Base-by-base conservation (phyloP, 2,888 invertebrate genomes). In the Portevinia maculata region DNA sequence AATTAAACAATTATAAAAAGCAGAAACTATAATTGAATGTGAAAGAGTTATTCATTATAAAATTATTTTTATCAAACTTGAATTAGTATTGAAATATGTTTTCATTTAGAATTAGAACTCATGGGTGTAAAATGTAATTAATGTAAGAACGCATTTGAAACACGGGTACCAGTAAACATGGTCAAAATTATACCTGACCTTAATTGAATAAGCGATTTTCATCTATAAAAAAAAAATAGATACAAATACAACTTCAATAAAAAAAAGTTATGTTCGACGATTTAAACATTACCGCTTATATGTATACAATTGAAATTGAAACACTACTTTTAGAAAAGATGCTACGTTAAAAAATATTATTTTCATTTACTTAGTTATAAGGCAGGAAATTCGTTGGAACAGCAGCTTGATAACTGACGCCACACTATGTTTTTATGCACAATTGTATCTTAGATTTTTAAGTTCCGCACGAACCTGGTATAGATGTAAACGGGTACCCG, bases 381-480 rank as follows among this genome's bases (percentile, higher is more conserved):
- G 50, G 15, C 24, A 48, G 24, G 8, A 13, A 17, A n/a, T 48
- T 32, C 5, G 48, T 48, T 34, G 19, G 13, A 50, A 24, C 34
- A 5, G 24, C 9, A 52, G 11, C 15, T 39, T 59, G 7, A 17
- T n/a, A 37, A 11, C 24, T 60, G 21, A 32, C 21, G 15, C 24
- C 28, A 39, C n/a, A 44, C 17, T 53, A 15, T 19, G 7, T 69
- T 11, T 52, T 21, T 60, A 60, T 71, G 30, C 17, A 52, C 30
- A 46, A 7, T 50, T 62, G 41, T 50, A 53, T 13, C 39, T 24
- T 32, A 8, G 13, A 24, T 21, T 62, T 50, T 32, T 11, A 3
- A 30, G n/a, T 73, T 39, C 13, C 34, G 39, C 48, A 55, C 52
- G 46, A 53, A 55, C 34, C 52, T 55, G 44, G 34, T 64, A 28